Base-by-base conservation (phyloP, 2,888 invertebrate genomes). In the Mechanitis mazaeus region DNA sequence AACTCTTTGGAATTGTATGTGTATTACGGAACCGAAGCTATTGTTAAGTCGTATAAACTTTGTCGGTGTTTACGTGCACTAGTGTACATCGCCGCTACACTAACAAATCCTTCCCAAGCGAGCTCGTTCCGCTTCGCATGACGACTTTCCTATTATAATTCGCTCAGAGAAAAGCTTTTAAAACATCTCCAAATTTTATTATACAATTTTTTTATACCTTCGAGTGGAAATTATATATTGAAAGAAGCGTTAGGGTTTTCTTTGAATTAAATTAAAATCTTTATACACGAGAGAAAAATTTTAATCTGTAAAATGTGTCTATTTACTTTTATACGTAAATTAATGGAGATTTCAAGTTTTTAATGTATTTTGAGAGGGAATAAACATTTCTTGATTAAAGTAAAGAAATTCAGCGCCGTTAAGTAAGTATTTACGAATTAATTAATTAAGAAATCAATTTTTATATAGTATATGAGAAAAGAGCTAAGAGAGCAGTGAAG, bases 181-280 rank as follows among this genome's bases (percentile, higher is more conserved):
- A 77, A 77, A 75, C 71, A 76, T 76, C 73, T 69, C 67, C 64
- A 74, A 77, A 80, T 77, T 77, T 76, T 76, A 78, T 76, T 76
- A 70, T 60, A 66, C 58, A 60, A 59, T 65, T 65, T 61, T 65
- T 65, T 64, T 64, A 57, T 60, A 67, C 61, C 61, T 64, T 64
- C 55, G 42, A 65, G 59, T 59, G 58, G 45, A 63, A 66, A 59
- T 58, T 64, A 38, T 59, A 58, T 55, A 65, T 65, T 59, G 63
- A 66, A 55, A 64, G 60, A 63, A 64, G 64, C 62, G 62, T 65
- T 61, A 61, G 55, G 58, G 64, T 63, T 59, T 20, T 63, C 60
- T 64, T 64, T 61, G 65, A 66, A 66, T 58, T 38, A 58, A 64
- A 61, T 59, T 58, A 59, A 46, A 63, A 63, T 59, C 54, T 58